Conservation (phyloP, 2,797 vertebrate genomes). For the Hypotaenidia philippensis region DNA sequence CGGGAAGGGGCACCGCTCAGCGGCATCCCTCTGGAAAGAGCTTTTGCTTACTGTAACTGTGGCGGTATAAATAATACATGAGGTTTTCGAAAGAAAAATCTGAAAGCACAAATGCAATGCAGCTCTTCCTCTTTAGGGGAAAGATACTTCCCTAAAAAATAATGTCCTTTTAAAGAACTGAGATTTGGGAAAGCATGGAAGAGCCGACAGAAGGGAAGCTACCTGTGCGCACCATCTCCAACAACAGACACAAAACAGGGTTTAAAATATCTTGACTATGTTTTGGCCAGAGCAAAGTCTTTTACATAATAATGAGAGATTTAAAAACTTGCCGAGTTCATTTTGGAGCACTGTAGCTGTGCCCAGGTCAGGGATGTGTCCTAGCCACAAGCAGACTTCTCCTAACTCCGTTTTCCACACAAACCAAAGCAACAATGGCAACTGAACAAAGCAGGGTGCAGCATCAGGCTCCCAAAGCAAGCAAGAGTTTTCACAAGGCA, state of each 20-base stretch:
- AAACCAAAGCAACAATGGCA: background rate
- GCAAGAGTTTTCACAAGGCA: background rate
- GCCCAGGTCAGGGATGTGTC: background rate
- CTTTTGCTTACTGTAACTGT: background rate
- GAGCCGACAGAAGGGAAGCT: background rate
- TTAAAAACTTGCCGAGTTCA: background rate
- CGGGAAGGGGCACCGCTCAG: background rate
- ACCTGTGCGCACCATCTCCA: accelerated
- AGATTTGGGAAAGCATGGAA: background rate
- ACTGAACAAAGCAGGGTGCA: background rate
- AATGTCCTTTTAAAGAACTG: background rate
- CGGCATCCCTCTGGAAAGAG: background rate
- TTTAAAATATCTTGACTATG: background rate
- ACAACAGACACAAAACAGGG: accelerated
- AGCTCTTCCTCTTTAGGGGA: background rate
- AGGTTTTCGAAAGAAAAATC: background rate
- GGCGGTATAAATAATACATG: background rate
- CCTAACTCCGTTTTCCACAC: background rate
- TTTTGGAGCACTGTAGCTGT: background rate
- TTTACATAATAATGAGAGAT: background rate
- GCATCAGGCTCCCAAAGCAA: background rate
- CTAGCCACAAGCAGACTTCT: background rate
- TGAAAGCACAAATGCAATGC: background rate
- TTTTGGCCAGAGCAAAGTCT: background rate
- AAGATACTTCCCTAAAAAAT: background rate